A percentile compares a stretch with the other conserved stretches of the same genome.
Evolutionary conservation across 2,888 invertebrate species (phyloP).

Genomic region (Drosophila infuscata): DNA sequence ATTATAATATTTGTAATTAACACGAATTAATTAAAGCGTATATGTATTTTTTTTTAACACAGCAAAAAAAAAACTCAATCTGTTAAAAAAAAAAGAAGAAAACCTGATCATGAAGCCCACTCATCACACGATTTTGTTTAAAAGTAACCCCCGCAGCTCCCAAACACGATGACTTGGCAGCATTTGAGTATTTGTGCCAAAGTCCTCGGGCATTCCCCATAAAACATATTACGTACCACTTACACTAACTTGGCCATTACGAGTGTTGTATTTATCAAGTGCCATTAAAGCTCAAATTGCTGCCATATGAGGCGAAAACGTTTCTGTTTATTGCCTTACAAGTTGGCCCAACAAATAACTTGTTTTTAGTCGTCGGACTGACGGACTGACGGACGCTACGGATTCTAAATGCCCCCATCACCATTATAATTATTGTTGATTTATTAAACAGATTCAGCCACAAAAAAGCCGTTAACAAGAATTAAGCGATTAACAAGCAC

Average conservation of each 20-base stretch:
- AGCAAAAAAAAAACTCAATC: background rate
- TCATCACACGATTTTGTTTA: background rate
- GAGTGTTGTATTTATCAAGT: conserved; percentile 21
- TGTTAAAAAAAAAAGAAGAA: background rate
- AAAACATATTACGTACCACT: conserved; percentile 1
- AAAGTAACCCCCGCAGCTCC: background rate
- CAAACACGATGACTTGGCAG: conserved; percentile 22
- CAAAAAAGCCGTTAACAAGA: background rate
- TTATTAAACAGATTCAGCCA: conserved; percentile 5
- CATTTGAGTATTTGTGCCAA: conserved; percentile 35
- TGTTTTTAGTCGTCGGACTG: conserved; percentile 5
- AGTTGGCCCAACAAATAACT: conserved; percentile 10
- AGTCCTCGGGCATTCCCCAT: conserved; percentile 18
- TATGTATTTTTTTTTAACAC: background rate
- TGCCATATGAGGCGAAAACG: conserved; percentile 20
- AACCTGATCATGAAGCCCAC: background rate
- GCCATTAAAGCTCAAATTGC: conserved; percentile 21
- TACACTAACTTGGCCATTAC: conserved; percentile 2
- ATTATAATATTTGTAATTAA: conserved; percentile 4
- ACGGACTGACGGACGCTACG: background rate
- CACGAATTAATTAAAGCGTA: background rate
- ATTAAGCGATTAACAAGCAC: background rate
- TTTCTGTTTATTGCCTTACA: conserved; percentile 3
- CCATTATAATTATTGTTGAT: conserved; percentile 11
- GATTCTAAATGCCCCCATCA: conserved; percentile 7